phyloP scores from a whole-genome alignment of 2,113 vertebrate genomes.

The Myotis lucifugus region DNA sequence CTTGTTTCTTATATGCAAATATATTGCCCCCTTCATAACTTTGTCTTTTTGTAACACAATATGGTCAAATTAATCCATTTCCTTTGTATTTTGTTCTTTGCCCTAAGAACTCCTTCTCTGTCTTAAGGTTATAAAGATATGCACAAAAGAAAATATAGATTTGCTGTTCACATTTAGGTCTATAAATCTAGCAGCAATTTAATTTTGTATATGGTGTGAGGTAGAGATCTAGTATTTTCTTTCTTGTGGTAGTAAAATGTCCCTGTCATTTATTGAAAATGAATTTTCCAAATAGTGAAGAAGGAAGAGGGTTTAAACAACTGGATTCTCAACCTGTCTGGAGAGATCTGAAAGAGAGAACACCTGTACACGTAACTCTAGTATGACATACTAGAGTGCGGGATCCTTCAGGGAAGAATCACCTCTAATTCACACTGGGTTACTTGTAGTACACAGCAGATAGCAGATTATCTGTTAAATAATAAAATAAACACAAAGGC shows the following conservation, averaged over 20 bases:
- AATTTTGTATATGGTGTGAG: neutral
- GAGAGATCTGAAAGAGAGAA: neutral
- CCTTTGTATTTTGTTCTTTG: neutral
- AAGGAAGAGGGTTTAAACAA: neutral
- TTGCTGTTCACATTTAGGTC: neutral
- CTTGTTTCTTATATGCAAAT: constrained; percentile 25
- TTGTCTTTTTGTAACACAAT: neutral
- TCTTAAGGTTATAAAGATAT: neutral
- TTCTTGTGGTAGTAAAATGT: neutral
- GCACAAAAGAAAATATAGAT: neutral
- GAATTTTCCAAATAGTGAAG: neutral
- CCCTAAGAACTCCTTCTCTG: constrained; percentile 9
- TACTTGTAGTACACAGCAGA: neutral
- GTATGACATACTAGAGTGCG: neutral
- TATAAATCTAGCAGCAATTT: constrained; percentile 10
- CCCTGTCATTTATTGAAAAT: neutral
- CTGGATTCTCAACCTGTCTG: neutral
- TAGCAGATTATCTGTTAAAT: neutral
- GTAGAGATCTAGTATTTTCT: neutral
- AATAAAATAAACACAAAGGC: neutral
- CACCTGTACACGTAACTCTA: neutral
- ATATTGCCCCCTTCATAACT: neutral
- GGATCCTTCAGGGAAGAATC: neutral
- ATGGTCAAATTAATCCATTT: neutral
- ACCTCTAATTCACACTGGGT: neutral